Base-by-base conservation (phyloP, 2,888 invertebrate species). In the Oscheius myriophilus region DNA sequence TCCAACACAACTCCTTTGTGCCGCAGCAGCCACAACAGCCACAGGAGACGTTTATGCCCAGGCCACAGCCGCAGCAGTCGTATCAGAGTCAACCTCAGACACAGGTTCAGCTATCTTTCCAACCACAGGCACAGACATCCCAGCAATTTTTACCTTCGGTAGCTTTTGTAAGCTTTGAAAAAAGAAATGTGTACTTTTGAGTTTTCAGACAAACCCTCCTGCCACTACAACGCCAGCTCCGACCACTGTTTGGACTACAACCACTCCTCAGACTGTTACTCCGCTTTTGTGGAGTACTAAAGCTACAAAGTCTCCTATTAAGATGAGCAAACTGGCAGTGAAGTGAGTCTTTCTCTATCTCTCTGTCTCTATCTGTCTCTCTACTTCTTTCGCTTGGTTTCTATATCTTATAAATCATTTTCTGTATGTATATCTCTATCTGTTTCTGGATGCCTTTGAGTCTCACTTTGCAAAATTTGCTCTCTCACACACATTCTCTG, bases 241-340 rank as follows among this genome's bases (percentile, higher is more conserved):
- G 1, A 42, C 42, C 6, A 42, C 58, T 42, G 39, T 33, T 4
- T 49, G 26, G 16, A 63, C 63, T 4, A 62, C 62, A 7, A 63
- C 63, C 11, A 43, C 53, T 16, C n/a, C 16, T 21, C 53, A 54
- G 21, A 33, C 65, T 14, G 54, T 65, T 14, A 65, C 67, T 9
- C 67, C 67, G 11, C 45, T 67, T 16, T 39, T 67, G 18, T 67
- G 67, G 67, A 67, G 61, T 3, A 67, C 67, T 9, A 58, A 59
- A n/a, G 61, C 59, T 18, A 43, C 67, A 1, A 61, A 61, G 33
- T 11, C 55, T 7, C 26, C 63, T 1, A 51, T 42, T 16, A 68
- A 57, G 43, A 63, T 68, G 68, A 63, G 63, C 63, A 68, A 68
- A 41, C 39, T 68, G 23, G 53, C 68, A 6, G 58, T 52, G 16